Evolutionary conservation across 1,140 invertebrate species (phyloP).

Genomic region (Globodera ellingtonae): DNA sequence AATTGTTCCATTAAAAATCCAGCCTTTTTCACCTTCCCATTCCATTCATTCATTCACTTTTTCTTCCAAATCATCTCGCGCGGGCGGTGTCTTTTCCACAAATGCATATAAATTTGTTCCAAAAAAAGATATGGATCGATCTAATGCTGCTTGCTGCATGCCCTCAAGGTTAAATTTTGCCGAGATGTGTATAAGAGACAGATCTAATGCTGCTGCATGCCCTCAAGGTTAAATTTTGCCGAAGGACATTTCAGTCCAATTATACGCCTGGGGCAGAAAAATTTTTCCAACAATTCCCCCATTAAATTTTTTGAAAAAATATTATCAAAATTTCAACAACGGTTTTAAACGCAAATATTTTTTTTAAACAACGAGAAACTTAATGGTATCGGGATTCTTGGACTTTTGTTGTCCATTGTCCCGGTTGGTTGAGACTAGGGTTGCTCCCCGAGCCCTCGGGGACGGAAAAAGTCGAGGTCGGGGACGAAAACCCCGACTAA

Average conservation of each 20-base stretch:
- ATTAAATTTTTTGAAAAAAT: too few relatives aligned
- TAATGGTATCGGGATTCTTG: too few relatives aligned
- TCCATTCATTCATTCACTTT: not conserved
- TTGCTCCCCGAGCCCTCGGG: too few relatives aligned
- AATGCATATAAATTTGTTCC: not conserved
- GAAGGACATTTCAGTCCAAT: constrained; percentile 1
- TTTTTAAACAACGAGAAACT: too few relatives aligned
- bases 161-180: not conserved
- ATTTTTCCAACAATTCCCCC: too few relatives aligned
- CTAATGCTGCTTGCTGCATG: not conserved
- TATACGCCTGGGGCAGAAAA: not conserved
- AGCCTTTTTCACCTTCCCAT: not conserved
- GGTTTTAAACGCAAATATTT: too few relatives aligned
- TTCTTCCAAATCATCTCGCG: not conserved
- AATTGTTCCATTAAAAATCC: not conserved
- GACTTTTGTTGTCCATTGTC: too few relatives aligned
- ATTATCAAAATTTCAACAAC: too few relatives aligned
- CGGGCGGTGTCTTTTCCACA: not conserved
- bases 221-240: not conserved
- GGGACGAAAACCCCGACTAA: too few relatives aligned
- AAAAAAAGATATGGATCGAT: not conserved
- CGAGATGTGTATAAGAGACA: too few relatives aligned
- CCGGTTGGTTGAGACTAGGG: too few relatives aligned
- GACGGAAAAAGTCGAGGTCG: too few relatives aligned
- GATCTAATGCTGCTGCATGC: not conserved